A percentile compares a stretch with the other conserved stretches of the same genome.
These are phyloP conservation scores for Xenopus laevis DNA, from an alignment of 2,113 vertebrate genomes.

Conservation along the genomic window DNA sequence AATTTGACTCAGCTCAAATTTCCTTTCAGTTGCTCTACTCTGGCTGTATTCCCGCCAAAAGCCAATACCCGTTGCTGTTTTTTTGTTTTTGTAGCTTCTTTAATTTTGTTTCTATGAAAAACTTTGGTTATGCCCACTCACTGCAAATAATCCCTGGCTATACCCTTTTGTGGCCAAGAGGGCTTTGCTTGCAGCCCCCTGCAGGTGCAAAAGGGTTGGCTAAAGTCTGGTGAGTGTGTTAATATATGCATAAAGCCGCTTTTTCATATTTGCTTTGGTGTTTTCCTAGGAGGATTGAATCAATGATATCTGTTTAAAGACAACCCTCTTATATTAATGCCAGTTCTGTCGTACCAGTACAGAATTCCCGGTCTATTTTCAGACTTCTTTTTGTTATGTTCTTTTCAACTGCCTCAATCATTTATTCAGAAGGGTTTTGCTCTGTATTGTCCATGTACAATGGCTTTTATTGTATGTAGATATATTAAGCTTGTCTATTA, in stretches of 20 bases:
- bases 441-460: background rate
- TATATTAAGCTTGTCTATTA: no score
- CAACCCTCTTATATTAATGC: no score
- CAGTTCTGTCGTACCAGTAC: no score
- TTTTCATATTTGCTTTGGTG: conserved; percentile 71
- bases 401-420: no score
- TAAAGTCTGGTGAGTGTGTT: conserved; percentile 70
- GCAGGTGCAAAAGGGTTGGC: conserved; percentile 36
- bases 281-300: conserved; percentile 66
- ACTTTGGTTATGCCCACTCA: conserved; percentile 90
- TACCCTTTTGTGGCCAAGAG: conserved; percentile 7
- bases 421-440: no score
- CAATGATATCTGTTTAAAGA: conserved; percentile 67
- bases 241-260: conserved; percentile 65
- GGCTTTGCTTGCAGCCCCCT: background rate
- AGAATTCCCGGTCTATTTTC: no score
- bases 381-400: no score
- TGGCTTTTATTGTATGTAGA: no score
- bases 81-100: conserved; percentile 42
- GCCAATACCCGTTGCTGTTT: conserved; percentile 43
- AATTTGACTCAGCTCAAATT: conserved; percentile 45
- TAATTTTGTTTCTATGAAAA: conserved; percentile 57
- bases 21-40: conserved; percentile 36
- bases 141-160: conserved; percentile 37
- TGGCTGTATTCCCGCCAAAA: conserved; percentile 51